These are phyloP conservation scores for Mystacides longicornis DNA, from an alignment of 2,888 invertebrate species.

Conservation along the genomic window DNA sequence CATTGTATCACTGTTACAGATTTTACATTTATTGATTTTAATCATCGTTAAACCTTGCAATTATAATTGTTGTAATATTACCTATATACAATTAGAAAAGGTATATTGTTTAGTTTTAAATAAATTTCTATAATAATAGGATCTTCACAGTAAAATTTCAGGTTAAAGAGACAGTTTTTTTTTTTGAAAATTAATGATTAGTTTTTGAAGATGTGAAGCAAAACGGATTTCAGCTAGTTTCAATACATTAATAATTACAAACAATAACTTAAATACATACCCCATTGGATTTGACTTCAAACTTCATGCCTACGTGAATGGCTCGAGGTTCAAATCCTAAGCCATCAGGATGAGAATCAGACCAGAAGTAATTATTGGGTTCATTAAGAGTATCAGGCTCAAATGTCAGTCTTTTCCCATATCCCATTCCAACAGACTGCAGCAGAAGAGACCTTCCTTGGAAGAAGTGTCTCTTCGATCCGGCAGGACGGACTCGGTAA, in stretches of 20 bases:
- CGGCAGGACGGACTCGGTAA: slow-evolving; percentile 64
- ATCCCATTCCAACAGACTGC: slow-evolving; percentile 64
- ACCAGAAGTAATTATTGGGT: slow-evolving; percentile 68
- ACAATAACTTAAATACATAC: slow-evolving; percentile 35
- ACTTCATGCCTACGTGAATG: slow-evolving; percentile 58
- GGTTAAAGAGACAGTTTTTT: too few species aligned
- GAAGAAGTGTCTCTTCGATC: slow-evolving; percentile 56
- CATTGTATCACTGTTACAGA: background rate
- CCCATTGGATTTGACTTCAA: slow-evolving; percentile 53
- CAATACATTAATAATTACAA: background rate
- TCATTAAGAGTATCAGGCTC: slow-evolving; percentile 53
- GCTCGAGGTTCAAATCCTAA: slow-evolving; percentile 62
- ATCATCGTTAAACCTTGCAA: background rate
- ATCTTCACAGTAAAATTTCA: too few species aligned
- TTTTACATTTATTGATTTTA: background rate
- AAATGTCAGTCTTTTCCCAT: slow-evolving; percentile 69
- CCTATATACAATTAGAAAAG: too few species aligned
- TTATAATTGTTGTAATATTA: background rate
- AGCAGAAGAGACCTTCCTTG: slow-evolving; percentile 56
- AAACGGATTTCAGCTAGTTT: background rate
- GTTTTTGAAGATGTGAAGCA: background rate
- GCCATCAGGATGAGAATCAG: slow-evolving; percentile 67
- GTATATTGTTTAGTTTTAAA: too few species aligned
- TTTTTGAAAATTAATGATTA: background rate
- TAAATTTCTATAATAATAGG: too few species aligned